Evolutionary conservation across 1,140 invertebrate species (phyloP).

Genomic region (Leptestheria dahalacensis): DNA sequence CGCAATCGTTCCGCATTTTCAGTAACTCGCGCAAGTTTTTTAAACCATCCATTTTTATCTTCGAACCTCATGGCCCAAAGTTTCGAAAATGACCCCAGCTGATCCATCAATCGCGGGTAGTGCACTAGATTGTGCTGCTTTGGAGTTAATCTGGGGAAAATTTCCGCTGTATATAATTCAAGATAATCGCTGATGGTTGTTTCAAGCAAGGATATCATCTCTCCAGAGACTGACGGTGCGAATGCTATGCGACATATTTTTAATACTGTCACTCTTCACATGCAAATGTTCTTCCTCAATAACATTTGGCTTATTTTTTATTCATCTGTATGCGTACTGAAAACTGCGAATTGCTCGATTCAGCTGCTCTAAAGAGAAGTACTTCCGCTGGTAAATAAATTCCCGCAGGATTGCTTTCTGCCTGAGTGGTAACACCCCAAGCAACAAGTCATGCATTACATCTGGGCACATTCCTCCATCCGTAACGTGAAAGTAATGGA

Average conservation of each 20-base stretch:
- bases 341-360: conserved; percentile 9
- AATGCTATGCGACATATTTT: conserved; percentile 12
- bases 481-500: conserved; percentile 13
- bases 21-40: conserved; percentile 13
- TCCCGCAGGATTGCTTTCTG: background rate
- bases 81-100: conserved; percentile 9
- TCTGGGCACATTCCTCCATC: conserved; percentile 1
- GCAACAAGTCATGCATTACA: conserved; percentile 14
- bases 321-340: conserved; percentile 12
- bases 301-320: conserved; percentile 13
- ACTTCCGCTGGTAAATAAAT: conserved; percentile 6
- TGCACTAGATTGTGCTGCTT: conserved; percentile 15
- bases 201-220: conserved; percentile 11
- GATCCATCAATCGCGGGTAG: conserved; percentile 8
- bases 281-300: background rate
- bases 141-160: background rate
- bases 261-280: conserved; percentile 9
- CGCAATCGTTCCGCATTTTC: no score
- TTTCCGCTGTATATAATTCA: background rate
- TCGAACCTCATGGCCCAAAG: conserved; percentile 16
- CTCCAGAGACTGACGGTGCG: background rate
- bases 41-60: conserved; percentile 11
- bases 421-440: conserved; percentile 11
- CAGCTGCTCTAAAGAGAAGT: conserved; percentile 11
- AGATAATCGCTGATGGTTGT: conserved; percentile 11